Evolutionary conservation across 2,888 invertebrate species (phyloP).

Genomic region (Nudaria mundana): DNA sequence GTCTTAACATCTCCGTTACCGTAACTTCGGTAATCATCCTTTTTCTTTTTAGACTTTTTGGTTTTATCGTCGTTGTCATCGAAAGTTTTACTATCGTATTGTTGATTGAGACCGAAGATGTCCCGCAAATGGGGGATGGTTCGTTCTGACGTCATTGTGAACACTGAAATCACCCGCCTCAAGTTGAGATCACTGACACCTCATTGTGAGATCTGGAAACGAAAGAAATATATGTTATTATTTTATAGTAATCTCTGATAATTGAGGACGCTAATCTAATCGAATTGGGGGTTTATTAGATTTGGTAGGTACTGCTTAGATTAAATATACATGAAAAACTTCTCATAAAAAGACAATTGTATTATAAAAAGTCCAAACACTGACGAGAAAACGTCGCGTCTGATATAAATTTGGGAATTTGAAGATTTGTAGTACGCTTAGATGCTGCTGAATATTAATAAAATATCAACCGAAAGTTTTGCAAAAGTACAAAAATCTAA

Average conservation of each 20-base stretch:
- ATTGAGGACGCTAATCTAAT: too few relatives aligned
- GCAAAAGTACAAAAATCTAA: too few relatives aligned
- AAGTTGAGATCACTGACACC: constrained; percentile 56
- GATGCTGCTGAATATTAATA: too few relatives aligned
- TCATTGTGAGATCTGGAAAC: constrained; percentile 71
- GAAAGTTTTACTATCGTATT: constrained; percentile 70
- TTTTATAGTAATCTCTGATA: constrained; percentile 3
- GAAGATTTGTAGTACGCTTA: too few relatives aligned
- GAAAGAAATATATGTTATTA: constrained; percentile 30
- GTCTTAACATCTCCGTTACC: constrained; percentile 87
- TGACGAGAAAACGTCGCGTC: too few relatives aligned
- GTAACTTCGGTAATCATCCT: constrained; percentile 85
- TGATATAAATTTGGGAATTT: too few relatives aligned
- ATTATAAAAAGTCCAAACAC: too few relatives aligned
- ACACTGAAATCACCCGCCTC: constrained; percentile 36
- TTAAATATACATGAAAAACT: too few relatives aligned
- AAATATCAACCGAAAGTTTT: too few relatives aligned
- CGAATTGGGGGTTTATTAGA: too few relatives aligned
- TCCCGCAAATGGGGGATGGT: constrained; percentile 89
- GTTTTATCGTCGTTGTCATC: constrained; percentile 76
- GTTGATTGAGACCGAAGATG: constrained; percentile 84
- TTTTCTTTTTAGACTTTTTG: constrained; percentile 83
- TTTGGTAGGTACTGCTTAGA: too few relatives aligned
- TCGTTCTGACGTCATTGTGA: constrained; percentile 85
- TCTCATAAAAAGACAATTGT: too few relatives aligned